phyloP scores from a whole-genome alignment of 2,113 vertebrate species.

The Corythornis vintsioides region DNA sequence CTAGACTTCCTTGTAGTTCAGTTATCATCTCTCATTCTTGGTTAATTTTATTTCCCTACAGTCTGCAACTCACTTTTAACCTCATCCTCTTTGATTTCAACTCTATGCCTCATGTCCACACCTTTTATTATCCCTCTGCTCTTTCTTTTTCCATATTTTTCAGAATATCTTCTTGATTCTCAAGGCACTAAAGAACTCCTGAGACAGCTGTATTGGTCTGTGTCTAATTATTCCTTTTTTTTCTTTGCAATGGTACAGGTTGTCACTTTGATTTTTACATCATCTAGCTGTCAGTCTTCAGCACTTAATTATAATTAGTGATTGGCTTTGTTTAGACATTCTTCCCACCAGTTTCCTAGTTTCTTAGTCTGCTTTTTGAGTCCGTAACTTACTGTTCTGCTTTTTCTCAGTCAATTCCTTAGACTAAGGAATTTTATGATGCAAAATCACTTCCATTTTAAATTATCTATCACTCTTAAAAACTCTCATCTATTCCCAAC shows the following conservation, averaged over 20 bases:
- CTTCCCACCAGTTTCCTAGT: not conserved
- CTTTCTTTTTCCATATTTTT: not conserved
- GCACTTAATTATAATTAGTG: not conserved
- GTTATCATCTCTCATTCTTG: not conserved
- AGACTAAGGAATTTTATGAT: not conserved
- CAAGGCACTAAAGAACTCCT: not conserved
- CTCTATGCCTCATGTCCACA: not conserved
- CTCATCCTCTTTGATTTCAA: not conserved
- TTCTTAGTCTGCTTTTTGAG: not conserved
- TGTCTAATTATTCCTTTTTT: not conserved
- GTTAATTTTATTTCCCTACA: not conserved
- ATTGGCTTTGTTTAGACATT: not conserved
- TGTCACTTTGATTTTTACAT: not conserved
- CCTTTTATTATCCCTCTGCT: not conserved
- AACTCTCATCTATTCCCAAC: not conserved
- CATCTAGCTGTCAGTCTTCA: not conserved
- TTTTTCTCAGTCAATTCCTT: not conserved
- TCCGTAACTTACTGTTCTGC: not conserved
- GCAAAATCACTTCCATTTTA: not conserved
- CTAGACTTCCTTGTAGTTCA: not conserved
- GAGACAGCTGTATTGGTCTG: not conserved
- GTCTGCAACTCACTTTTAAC: not conserved
- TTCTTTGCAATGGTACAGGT: not conserved
- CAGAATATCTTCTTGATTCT: not conserved
- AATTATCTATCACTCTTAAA: not conserved